Evolutionary conservation across 2,113 vertebrate species (phyloP), one percentile per base, ranked within the genome.

Genomic region (Heterocephalus glaber): DNA sequence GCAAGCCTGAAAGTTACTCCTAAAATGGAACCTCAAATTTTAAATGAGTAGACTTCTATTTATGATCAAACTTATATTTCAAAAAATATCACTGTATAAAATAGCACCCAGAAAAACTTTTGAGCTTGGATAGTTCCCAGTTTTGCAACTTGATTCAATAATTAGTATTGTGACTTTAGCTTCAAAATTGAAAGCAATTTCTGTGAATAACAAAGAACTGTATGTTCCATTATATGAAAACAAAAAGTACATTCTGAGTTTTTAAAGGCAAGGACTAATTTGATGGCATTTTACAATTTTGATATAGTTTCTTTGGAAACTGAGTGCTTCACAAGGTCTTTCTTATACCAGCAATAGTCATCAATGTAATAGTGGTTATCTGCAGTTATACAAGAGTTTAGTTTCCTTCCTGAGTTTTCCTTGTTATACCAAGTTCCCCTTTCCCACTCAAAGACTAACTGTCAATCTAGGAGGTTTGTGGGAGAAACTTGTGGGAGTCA

Each of bases 401-500:
- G 8, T 82, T 95, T 79, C 60, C 89, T 90, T 91, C 24, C 52
- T 2, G 17, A 95, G n/a, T 76, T 90, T 90, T 93, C 58, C 63
- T n/a, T 89, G 47, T 63, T 86, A 61, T 54, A 85, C 30, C 38
- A 7, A 90, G 44, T 93, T 97, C 12, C 12, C 52, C 24, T 92
- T 94, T 90, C 93, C 94, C 58, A 95, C 91, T 92, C 96, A 93
- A 65, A 89, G 72, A 74, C 24, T 9, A 54, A 74, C 49, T 96
- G 85, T 96, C 96, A 97, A 70, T 96, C 85, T 88, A 72, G 22
- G 58, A 91, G 28, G 5, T 89, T 89, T 77, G 90, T 95, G 79
- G 95, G 85, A 97, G 95, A 96, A 90, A 52, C 22, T 33, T 72
- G 92, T 94, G 83, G 92, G 93, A 96, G 89, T 88, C 35, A 94